Evolutionary conservation across 2,888 invertebrate species (phyloP).

Genomic region (Ligdia adustata): DNA sequence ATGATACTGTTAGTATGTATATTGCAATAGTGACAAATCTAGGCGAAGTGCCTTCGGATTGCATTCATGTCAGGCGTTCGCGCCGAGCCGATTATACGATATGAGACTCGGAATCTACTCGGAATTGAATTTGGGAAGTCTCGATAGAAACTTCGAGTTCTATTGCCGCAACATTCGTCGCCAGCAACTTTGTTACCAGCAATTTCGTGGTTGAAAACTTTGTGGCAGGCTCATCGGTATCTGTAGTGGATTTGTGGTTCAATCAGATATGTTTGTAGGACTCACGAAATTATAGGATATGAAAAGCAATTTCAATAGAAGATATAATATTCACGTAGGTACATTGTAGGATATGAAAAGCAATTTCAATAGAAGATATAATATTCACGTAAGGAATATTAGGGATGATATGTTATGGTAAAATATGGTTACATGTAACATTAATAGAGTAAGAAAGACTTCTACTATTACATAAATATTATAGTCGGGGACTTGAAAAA

Average conservation of each 20-base stretch:
- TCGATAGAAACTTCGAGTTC: constrained; percentile 44
- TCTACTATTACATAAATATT: too few relatives aligned
- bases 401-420: too few relatives aligned
- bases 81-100: constrained; percentile 67
- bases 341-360: constrained; percentile 1
- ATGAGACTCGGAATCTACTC: constrained; percentile 68
- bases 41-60: constrained; percentile 45
- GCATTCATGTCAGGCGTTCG: constrained; percentile 49
- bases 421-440: too few relatives aligned
- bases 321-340: too few relatives aligned
- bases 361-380: constrained; percentile 2
- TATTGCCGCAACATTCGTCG: constrained; percentile 15
- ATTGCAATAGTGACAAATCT: constrained; percentile 22
- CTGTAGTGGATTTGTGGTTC: constrained; percentile 5
- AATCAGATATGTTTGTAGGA: constrained; percentile 10
- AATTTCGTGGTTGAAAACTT: background rate
- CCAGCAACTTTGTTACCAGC: constrained; percentile 9
- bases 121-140: constrained; percentile 67
- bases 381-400: too few relatives aligned
- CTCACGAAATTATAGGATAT: constrained; percentile 4
- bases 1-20: constrained; percentile 9
- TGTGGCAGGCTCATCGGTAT: constrained; percentile 3
- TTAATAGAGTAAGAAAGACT: too few relatives aligned
- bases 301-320: constrained; percentile 1
- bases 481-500: too few relatives aligned